Percentiles rank a stretch among this genome's conserved stretches.
These are phyloP conservation scores for Andricus grossulariae DNA, from an alignment of 1,140 invertebrate species.

Conservation along the genomic window DNA sequence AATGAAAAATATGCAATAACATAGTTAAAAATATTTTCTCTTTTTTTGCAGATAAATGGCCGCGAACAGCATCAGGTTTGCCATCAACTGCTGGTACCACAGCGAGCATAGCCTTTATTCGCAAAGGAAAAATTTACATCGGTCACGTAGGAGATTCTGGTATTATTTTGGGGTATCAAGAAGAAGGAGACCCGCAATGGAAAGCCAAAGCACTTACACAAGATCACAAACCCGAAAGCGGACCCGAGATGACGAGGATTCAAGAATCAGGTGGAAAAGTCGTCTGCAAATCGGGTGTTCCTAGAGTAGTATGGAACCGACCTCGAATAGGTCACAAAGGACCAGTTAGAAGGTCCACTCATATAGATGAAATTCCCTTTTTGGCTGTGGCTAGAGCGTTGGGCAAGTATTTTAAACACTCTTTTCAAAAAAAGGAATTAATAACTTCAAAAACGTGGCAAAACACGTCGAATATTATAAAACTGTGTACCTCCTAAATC, in stretches of 20 bases:
- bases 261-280: slow-evolving; percentile 92
- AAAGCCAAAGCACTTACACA: slow-evolving; percentile 86
- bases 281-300: slow-evolving; percentile 93
- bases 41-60: slow-evolving; percentile 87
- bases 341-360: slow-evolving; percentile 88
- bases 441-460: not conserved
- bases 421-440: slow-evolving; percentile 23
- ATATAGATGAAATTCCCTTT: slow-evolving; percentile 97
- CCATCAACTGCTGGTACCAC: slow-evolving; percentile 98
- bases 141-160: slow-evolving; percentile 98
- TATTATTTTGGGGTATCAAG: slow-evolving; percentile 91
- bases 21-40: no score
- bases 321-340: slow-evolving; percentile 88
- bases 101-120: slow-evolving; percentile 95
- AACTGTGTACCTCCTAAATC: not conserved
- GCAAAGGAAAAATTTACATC: slow-evolving; percentile 95
- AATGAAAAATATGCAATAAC: no score
- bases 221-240: slow-evolving; percentile 97
- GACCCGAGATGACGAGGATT: slow-evolving; percentile 90
- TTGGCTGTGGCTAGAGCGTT: slow-evolving; percentile 95
- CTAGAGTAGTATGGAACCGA: slow-evolving; percentile 97
- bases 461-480: not conserved
- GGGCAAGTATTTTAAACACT: slow-evolving; percentile 75
- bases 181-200: slow-evolving; percentile 83
- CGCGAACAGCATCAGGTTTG: slow-evolving; percentile 92